Percentiles rank a stretch among this genome's conserved stretches.
These are phyloP conservation scores for Gymnoscelis rufifasciata DNA, from an alignment of 2,888 invertebrate species.

Conservation along the genomic window DNA sequence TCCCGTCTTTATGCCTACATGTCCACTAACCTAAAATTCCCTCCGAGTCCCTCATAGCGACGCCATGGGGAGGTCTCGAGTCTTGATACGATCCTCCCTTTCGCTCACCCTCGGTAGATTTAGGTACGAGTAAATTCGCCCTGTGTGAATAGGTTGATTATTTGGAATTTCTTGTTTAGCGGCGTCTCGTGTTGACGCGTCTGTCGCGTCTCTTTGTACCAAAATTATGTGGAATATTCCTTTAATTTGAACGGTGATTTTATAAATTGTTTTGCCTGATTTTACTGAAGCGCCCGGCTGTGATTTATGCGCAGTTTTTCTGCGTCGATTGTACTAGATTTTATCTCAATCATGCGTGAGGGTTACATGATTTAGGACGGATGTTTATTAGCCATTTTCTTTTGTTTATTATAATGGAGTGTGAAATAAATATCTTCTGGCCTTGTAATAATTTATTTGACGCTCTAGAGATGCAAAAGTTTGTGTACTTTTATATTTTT, in stretches of 20 bases:
- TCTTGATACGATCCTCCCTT: slow-evolving; percentile 74
- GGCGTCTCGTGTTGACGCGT: slow-evolving; percentile 38
- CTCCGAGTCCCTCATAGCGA: slow-evolving; percentile 66
- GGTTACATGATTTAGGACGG: slow-evolving; percentile 2
- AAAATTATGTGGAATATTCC: slow-evolving; percentile 33
- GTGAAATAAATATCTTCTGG: no score
- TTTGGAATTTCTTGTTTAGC: slow-evolving; percentile 67
- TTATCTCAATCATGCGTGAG: slow-evolving; percentile 14
- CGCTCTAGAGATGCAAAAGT: no score
- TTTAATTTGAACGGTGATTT: slow-evolving; percentile 29
- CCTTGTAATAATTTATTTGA: no score
- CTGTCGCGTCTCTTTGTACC: slow-evolving; percentile 26
- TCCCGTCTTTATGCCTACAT: slow-evolving; percentile 79
- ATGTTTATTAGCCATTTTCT: neutral
- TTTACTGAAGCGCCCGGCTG: slow-evolving; percentile 13
- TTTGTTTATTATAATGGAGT: neutral
- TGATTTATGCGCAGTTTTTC: slow-evolving; percentile 19
- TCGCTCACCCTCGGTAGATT: slow-evolving; percentile 66
- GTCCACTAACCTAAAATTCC: slow-evolving; percentile 79
- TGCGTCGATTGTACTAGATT: slow-evolving; percentile 15
- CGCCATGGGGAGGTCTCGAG: slow-evolving; percentile 65
- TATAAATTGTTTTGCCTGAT: slow-evolving; percentile 13
- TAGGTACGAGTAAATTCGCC: slow-evolving; percentile 71
- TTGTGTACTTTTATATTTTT: no score
- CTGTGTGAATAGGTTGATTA: slow-evolving; percentile 72